Base-by-base conservation (phyloP, 2,113 vertebrate genomes). In the Puffinus mauretanicus region DNA sequence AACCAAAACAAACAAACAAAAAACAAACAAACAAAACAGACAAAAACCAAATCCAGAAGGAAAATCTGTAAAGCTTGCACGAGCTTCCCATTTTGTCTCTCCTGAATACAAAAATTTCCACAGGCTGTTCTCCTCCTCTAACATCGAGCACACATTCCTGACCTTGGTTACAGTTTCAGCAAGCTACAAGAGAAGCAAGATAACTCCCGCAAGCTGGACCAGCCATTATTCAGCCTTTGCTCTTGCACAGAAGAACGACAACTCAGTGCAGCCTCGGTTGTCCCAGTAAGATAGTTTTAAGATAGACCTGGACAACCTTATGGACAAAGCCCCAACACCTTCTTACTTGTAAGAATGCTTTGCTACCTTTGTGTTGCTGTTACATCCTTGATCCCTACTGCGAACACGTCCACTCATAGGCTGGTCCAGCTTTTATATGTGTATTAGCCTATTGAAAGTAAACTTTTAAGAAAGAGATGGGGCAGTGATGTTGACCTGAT, bases 321-420 rank as follows among this genome's bases (percentile, higher is more conserved):
- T 4, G 7, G 34, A 52, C 29, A 49, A 24, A 0, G 0, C 1
- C 4, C 6, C 10, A 29, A 0, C 40, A 34, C 16, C 17, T 49
- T 40, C n/a, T 81, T 80, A 22, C 14, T 44, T 70, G 5, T 3
- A 78, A 51, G 34, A 38, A 52, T 16, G 5, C 2, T 32, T 73
- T 70, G 4, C 4, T 70, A 30, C 15, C 5, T 24, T 70, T 5
- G 2, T 11, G 2, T 13, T 65, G 11, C 15, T 7, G 1, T 79
- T 52, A 20, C 6, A 16, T 36, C 8, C 16, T 69, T 78, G 16
- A 51, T 85, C 12, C 52, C 25, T 81, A 3, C 73, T 51, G 18
- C 30, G 24, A 83, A 13, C 1, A 3, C 2, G 2, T 40, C 21
- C 12, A 32, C 29, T 38, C 24, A 67, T 3, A 69, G 11, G 5